Percentiles rank a stretch among this genome's conserved stretches.
Evolutionary conservation across 2,113 vertebrate genomes (phyloP).

Genomic region (Eudorcas thomsonii): DNA sequence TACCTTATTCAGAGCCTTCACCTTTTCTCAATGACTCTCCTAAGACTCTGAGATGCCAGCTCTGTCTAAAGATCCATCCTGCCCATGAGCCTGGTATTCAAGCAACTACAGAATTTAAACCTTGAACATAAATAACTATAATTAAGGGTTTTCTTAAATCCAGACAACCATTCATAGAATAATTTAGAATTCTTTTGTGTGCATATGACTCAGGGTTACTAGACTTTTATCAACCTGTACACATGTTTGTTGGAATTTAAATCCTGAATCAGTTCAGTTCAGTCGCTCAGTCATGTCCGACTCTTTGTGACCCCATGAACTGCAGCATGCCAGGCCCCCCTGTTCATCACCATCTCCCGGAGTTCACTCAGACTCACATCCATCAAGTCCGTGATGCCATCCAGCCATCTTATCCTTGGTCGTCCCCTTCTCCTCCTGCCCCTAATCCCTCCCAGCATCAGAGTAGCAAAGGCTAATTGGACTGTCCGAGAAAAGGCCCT

Average conservation of each 20-base stretch:
- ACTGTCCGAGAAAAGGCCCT: not conserved
- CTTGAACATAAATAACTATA: not conserved
- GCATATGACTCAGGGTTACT: not conserved
- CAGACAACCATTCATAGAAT: not conserved
- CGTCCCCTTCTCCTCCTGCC: no score
- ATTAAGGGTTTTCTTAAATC: not conserved
- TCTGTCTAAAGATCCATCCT: not conserved
- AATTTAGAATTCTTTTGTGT: slow-evolving; percentile 17
- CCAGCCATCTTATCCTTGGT: no score
- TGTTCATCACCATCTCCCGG: no score
- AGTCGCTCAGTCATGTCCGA: no score
- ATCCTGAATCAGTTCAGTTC: not conserved
- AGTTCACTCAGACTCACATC: no score
- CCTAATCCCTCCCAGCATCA: no score
- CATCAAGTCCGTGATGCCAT: no score
- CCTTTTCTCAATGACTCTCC: not conserved
- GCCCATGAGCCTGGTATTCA: not conserved
- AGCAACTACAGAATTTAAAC: slow-evolving; percentile 21
- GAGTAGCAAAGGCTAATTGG: not conserved
- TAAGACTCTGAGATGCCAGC: not conserved
- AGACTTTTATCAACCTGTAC: not conserved
- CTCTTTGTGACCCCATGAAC: no score
- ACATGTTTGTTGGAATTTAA: not conserved
- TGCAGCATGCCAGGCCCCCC: no score
- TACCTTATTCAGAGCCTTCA: not conserved